Evolutionary conservation across 2,797 vertebrate species (phyloP).

Genomic region (Pangasius mekongensis): DNA sequence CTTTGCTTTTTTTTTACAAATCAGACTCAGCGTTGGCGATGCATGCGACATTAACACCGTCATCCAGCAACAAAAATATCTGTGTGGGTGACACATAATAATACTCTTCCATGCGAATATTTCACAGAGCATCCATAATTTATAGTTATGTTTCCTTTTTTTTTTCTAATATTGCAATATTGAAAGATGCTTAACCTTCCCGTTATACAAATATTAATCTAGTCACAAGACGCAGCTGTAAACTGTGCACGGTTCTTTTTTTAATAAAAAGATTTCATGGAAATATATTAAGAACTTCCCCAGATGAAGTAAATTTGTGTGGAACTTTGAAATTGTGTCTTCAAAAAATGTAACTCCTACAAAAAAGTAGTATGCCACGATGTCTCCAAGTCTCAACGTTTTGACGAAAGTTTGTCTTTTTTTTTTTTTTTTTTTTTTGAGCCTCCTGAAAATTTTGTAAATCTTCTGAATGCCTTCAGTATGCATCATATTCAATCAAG

Average conservation of each 20-base stretch:
- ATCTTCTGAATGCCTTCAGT: background rate
- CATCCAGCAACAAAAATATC: conserved; percentile 29
- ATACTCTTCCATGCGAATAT: conserved; percentile 20
- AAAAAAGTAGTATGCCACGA: background rate
- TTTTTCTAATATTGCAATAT: conserved; percentile 2
- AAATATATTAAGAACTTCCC: background rate
- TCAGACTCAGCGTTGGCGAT: background rate
- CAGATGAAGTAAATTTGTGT: background rate
- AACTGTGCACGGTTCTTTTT: conserved; percentile 8
- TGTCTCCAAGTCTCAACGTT: background rate
- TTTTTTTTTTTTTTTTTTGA: background rate
- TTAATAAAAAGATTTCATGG: background rate
- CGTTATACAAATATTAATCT: conserved; percentile 25
- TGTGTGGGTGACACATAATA: conserved; percentile 31
- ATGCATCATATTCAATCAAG: background rate
- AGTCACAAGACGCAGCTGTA: conserved; percentile 13
- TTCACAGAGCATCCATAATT: conserved; percentile 36
- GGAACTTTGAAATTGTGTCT: background rate
- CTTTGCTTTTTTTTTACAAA: background rate
- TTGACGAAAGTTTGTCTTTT: no score
- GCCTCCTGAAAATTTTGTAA: background rate
- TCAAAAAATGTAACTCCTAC: background rate
- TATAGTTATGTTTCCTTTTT: background rate
- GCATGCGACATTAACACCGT: background rate
- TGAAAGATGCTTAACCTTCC: conserved; percentile 17